These are phyloP conservation scores for Cottoperca gobio DNA, from an alignment of 2,797 vertebrate species.

Conservation along the genomic window DNA sequence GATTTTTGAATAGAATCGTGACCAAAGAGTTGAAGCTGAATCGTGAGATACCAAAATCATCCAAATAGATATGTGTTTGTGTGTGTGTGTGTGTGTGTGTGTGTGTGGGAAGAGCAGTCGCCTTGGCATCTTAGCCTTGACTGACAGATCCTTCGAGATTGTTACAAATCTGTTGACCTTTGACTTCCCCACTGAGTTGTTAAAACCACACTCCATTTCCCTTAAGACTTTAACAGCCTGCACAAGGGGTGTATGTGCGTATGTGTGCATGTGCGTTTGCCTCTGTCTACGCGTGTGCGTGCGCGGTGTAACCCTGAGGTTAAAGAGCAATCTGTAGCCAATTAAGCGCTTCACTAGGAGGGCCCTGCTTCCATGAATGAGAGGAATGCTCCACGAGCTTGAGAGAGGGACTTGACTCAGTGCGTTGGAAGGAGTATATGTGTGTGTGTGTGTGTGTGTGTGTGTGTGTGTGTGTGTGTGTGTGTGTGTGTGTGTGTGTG, in stretches of 20 bases:
- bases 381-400: constrained; percentile 74
- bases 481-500: constrained; percentile 28
- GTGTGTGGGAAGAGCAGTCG: constrained; percentile 26
- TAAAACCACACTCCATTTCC: constrained; percentile 84
- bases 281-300: constrained; percentile 15
- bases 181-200: constrained; percentile 80
- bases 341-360: constrained; percentile 85
- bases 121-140: constrained; percentile 61
- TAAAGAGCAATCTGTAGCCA: constrained; percentile 88
- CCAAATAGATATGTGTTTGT: constrained; percentile 3
- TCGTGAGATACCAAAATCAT: too few relatives aligned
- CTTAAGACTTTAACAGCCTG: constrained; percentile 81
- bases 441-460: constrained; percentile 23
- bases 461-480: constrained; percentile 27
- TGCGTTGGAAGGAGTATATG: constrained; percentile 48
- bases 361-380: constrained; percentile 76
- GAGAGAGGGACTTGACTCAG: constrained; percentile 66
- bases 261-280: background rate
- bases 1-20: too few relatives aligned
- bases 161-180: constrained; percentile 81
- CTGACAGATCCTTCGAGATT: constrained; percentile 75
- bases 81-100: constrained; percentile 39
- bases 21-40: too few relatives aligned
- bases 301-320: constrained; percentile 79
- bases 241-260: constrained; percentile 41